phyloP scores from a whole-genome alignment of 1,140 invertebrate species.

The Wasmannia auropunctata region DNA sequence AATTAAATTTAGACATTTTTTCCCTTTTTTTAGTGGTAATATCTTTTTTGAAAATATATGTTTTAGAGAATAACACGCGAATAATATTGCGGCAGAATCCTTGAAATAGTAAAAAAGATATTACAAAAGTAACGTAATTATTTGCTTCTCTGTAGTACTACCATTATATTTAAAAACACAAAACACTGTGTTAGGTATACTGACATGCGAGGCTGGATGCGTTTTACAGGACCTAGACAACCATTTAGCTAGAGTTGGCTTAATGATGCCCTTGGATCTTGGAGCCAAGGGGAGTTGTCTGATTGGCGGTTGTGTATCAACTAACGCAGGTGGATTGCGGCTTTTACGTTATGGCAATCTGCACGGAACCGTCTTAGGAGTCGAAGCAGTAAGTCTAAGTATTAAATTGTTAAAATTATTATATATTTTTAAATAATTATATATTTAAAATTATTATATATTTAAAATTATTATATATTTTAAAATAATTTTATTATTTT shows the following conservation, averaged over 20 bases:
- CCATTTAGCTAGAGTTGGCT: conserved; percentile 89
- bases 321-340: conserved; percentile 98
- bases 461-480: neutral
- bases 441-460: neutral
- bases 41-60: neutral
- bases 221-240: conserved; percentile 95
- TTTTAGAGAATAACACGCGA: neutral
- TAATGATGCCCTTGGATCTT: conserved; percentile 98
- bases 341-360: conserved; percentile 97
- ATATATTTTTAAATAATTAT: neutral
- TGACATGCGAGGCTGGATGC: conserved; percentile 96
- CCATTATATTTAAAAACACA: conserved; percentile 19
- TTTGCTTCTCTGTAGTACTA: conserved; percentile 59
- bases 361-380: conserved; percentile 95
- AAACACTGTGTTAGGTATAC: conserved; percentile 87
- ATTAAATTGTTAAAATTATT: neutral
- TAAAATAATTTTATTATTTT: neutral
- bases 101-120: neutral
- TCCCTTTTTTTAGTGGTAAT: neutral
- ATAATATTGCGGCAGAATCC: neutral
- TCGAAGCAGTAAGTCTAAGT: conserved; percentile 92
- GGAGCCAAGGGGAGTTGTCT: conserved; percentile 98
- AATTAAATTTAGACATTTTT: neutral
- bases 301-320: conserved; percentile 98
- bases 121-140: neutral